These are phyloP conservation scores for Betta splendens DNA, from an alignment of 2,797 vertebrate genomes.

Conservation along the genomic window DNA sequence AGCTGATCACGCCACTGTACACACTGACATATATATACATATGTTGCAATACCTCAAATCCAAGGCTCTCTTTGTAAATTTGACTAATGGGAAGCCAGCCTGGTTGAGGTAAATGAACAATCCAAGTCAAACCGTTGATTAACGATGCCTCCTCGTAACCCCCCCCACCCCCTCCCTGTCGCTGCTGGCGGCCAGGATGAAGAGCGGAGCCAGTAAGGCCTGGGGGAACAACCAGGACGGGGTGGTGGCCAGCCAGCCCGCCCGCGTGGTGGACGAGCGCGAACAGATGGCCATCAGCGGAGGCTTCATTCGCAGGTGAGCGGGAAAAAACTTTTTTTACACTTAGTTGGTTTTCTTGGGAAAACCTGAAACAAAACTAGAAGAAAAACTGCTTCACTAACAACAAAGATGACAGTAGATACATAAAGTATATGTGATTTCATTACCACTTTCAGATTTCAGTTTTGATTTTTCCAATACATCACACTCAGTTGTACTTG, in stretches of 20 bases:
- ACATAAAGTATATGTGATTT: no score
- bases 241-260: conserved; percentile 97
- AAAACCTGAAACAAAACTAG: no score
- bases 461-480: no score
- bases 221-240: conserved; percentile 99
- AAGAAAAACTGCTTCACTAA: no score
- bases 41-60: conserved; percentile 46
- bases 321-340: no score
- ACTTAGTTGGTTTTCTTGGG: no score
- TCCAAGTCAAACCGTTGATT: conserved; percentile 22
- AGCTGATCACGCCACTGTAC: conserved; percentile 46
- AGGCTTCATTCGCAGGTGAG: conserved; percentile 97
- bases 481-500: no score
- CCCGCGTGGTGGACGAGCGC: conserved; percentile 95
- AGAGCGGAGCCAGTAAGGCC: conserved; percentile 95
- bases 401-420: no score
- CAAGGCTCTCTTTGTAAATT: conserved; percentile 59
- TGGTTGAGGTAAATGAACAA: conserved; percentile 48
- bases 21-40: conserved; percentile 27
- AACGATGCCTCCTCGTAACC: conserved; percentile 49
- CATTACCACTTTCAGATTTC: no score
- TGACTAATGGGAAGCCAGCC: conserved; percentile 44
- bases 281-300: conserved; percentile 99
- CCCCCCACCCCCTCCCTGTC: no score
- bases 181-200: conserved; percentile 86